Evolutionary conservation across 2,888 invertebrate genomes (phyloP).

Genomic region (Machimus rusticus): DNA sequence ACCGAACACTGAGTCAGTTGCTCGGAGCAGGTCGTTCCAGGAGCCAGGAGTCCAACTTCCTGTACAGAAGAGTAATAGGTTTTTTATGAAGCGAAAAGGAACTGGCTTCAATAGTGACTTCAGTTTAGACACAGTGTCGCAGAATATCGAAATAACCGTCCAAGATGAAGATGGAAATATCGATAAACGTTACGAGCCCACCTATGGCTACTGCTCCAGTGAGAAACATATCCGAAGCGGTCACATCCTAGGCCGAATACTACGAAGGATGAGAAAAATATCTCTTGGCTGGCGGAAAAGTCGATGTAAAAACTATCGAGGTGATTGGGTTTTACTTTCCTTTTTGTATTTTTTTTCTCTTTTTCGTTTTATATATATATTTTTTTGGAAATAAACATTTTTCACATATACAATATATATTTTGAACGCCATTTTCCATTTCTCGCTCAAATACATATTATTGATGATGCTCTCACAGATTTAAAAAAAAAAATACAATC

Average conservation of each 20-base stretch:
- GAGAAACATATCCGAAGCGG: conserved; percentile 46
- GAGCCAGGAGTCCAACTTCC: conserved; percentile 56
- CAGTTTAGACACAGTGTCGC: conserved; percentile 59
- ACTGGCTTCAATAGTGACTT: conserved; percentile 54
- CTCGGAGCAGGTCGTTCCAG: conserved; percentile 63
- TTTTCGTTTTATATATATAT: conserved; percentile 1
- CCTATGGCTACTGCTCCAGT: conserved; percentile 12
- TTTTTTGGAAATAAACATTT: not conserved
- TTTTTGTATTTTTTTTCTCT: conserved; percentile 13
- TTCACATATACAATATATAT: not conserved
- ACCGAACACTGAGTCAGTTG: conserved; percentile 52
- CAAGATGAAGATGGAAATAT: conserved; percentile 61
- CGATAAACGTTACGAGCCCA: conserved; percentile 49
- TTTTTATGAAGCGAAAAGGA: conserved; percentile 59
- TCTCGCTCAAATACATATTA: not conserved
- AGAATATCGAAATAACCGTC: conserved; percentile 61
- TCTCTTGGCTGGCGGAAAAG: conserved; percentile 62
- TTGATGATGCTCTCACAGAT: not conserved
- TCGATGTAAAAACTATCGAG: conserved; percentile 61
- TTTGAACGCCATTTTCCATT: not conserved
- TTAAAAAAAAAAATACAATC: not conserved
- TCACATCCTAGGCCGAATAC: conserved; percentile 58
- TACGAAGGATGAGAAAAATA: conserved; percentile 60
- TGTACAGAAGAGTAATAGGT: conserved; percentile 53
- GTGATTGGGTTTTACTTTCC: conserved; percentile 53